phyloP scores from a whole-genome alignment of 2,797 vertebrate genomes.

The Brachyalestes nurse region DNA sequence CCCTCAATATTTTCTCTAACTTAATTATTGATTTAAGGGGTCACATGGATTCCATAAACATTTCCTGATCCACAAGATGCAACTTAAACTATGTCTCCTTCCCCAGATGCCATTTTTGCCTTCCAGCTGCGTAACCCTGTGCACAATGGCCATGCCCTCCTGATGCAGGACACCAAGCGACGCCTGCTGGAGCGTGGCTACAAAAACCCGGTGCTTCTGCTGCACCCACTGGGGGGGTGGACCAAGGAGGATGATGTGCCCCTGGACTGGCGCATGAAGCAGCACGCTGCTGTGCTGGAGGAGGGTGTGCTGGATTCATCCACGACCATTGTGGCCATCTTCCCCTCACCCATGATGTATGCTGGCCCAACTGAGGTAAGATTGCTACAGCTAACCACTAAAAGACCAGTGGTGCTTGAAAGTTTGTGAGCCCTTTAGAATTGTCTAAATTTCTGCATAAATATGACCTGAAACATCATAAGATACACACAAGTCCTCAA shows the following conservation, averaged over 20 bases:
- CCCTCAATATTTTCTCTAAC: neutral
- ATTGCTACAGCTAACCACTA: neutral
- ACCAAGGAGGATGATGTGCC: slow-evolving; percentile 88
- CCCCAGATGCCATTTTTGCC: slow-evolving; percentile 89
- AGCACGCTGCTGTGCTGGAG: slow-evolving; percentile 84
- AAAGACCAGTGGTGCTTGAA: neutral
- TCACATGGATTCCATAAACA: neutral
- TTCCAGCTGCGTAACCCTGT: slow-evolving; percentile 97
- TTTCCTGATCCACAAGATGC: neutral
- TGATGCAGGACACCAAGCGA: slow-evolving; percentile 94
- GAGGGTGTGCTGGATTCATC: slow-evolving; percentile 86
- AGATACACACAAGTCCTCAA: too few relatives aligned
- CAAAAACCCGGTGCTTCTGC: slow-evolving; percentile 82
- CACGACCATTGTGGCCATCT: slow-evolving; percentile 91
- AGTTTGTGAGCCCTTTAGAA: too few relatives aligned
- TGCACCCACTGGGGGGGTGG: slow-evolving; percentile 88
- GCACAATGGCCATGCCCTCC: slow-evolving; percentile 94
- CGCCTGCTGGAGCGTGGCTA: slow-evolving; percentile 90
- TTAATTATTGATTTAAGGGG: too few relatives aligned
- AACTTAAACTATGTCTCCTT: neutral
- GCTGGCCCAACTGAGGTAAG: slow-evolving; percentile 95
- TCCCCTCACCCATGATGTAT: slow-evolving; percentile 97
- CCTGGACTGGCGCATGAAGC: slow-evolving; percentile 85
- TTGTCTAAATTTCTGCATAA: too few relatives aligned
- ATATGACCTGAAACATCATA: too few relatives aligned